Percentiles rank a stretch among this genome's conserved stretches.
These are phyloP conservation scores for Phortica okadai DNA, from an alignment of 2,888 invertebrate species.

Conservation along the genomic window DNA sequence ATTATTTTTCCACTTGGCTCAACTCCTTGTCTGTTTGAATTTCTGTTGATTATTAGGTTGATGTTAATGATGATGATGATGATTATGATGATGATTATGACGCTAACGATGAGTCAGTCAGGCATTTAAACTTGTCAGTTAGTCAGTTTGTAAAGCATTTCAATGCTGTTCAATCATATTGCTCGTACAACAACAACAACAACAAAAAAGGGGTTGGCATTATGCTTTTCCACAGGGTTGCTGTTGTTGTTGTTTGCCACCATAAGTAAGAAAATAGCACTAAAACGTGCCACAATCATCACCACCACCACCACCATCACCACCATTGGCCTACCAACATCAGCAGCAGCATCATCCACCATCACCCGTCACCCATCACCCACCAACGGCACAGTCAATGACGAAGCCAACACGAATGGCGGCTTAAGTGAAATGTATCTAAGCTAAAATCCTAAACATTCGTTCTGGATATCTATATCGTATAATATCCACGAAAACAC, in stretches of 20 bases:
- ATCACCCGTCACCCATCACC: neutral
- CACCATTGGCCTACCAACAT: neutral
- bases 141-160: too few species aligned
- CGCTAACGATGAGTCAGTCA: too few species aligned
- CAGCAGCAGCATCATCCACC: neutral
- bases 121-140: too few species aligned
- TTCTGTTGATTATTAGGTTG: conserved; percentile 46
- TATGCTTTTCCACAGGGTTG: conserved; percentile 26
- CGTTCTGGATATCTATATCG: conserved; percentile 51
- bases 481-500: conserved; percentile 24
- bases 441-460: conserved; percentile 25
- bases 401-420: conserved; percentile 30
- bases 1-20: conserved; percentile 75
- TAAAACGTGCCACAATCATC: conserved; percentile 19
- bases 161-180: too few species aligned
- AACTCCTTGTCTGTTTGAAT: conserved; percentile 74
- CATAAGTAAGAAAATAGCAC: conserved; percentile 21
- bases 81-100: conserved; percentile 26
- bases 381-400: neutral
- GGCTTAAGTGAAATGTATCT: neutral
- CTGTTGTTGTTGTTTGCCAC: conserved; percentile 40
- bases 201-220: neutral
- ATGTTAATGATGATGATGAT: conserved; percentile 37
- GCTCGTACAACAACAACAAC: too few species aligned
- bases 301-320: conserved; percentile 14